A percentile compares a stretch with the other conserved stretches of the same genome.
Conservation (phyloP, 2,797 vertebrate species). For the Pseudochirops cupreus region DNA sequence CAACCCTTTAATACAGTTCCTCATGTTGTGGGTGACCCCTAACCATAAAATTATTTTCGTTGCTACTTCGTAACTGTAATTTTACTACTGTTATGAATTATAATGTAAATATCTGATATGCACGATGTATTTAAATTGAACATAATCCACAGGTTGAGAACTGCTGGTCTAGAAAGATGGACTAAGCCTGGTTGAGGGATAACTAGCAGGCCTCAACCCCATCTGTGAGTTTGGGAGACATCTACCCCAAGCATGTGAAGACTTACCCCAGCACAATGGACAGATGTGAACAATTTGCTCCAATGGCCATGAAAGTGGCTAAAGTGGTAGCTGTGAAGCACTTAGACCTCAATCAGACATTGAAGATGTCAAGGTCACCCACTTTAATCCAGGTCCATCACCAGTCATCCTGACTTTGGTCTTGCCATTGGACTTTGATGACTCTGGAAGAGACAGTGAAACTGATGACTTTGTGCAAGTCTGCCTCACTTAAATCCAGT, state of each 20-base stretch:
- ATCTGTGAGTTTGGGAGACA: background rate
- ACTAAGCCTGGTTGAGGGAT: background rate
- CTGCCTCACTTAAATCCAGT: background rate
- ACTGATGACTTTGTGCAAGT: background rate
- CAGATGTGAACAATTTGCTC: background rate
- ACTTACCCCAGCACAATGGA: background rate
- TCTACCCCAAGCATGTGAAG: background rate
- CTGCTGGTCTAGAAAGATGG: background rate
- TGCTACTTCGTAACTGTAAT: no score
- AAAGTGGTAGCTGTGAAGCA: background rate
- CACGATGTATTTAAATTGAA: no score
- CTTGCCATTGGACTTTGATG: background rate
- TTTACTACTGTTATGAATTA: no score
- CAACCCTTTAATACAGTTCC: no score
- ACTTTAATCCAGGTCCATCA: background rate
- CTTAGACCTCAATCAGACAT: background rate
- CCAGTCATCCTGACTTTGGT: background rate
- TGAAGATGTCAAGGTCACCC: background rate
- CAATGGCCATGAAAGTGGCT: background rate
- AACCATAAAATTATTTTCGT: no score
- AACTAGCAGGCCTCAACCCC: background rate
- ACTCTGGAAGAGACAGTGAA: background rate
- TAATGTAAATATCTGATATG: no score
- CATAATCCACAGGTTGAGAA: no score
- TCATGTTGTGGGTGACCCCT: no score